Percentiles rank a stretch among this genome's conserved stretches.
These are phyloP conservation scores for Lobophora halterata DNA, from an alignment of 2,888 invertebrate genomes.

Conservation along the genomic window DNA sequence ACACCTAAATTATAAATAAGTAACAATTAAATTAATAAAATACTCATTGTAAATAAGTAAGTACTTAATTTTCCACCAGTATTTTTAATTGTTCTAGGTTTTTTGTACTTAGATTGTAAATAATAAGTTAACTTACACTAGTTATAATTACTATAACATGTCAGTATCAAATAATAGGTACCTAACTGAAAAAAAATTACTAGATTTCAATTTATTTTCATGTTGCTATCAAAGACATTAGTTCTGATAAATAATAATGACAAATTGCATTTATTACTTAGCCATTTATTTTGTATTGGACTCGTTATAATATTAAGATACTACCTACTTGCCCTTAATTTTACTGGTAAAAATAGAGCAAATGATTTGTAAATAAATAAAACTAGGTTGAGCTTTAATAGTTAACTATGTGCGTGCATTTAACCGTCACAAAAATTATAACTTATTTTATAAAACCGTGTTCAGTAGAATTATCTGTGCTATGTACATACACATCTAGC, in stretches of 20 bases:
- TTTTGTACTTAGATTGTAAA: slow-evolving; percentile 35
- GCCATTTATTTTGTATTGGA: too few relatives aligned
- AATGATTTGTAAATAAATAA: slow-evolving; percentile 43
- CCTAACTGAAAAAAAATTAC: too few relatives aligned
- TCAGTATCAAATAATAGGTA: too few relatives aligned
- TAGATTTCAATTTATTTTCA: too few relatives aligned
- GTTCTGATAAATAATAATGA: too few relatives aligned
- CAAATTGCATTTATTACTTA: neutral
- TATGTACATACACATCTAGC: slow-evolving; percentile 35
- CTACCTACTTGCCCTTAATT: too few relatives aligned
- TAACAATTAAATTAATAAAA: too few relatives aligned
- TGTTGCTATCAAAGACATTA: too few relatives aligned
- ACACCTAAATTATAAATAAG: slow-evolving; percentile 18
- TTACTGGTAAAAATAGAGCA: too few relatives aligned
- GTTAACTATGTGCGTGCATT: slow-evolving; percentile 40
- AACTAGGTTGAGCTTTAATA: slow-evolving; percentile 66
- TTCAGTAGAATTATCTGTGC: slow-evolving; percentile 57
- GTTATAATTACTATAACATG: too few relatives aligned
- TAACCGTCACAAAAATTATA: slow-evolving; percentile 38
- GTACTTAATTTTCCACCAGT: slow-evolving; percentile 41
- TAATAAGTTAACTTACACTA: too few relatives aligned
- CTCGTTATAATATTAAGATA: too few relatives aligned
- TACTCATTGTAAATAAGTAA: slow-evolving; percentile 44
- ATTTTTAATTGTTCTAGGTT: slow-evolving; percentile 40
- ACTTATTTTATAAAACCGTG: slow-evolving; percentile 47